Evolutionary conservation across 2,888 invertebrate genomes (phyloP).

Genomic region (Altica lythri): DNA sequence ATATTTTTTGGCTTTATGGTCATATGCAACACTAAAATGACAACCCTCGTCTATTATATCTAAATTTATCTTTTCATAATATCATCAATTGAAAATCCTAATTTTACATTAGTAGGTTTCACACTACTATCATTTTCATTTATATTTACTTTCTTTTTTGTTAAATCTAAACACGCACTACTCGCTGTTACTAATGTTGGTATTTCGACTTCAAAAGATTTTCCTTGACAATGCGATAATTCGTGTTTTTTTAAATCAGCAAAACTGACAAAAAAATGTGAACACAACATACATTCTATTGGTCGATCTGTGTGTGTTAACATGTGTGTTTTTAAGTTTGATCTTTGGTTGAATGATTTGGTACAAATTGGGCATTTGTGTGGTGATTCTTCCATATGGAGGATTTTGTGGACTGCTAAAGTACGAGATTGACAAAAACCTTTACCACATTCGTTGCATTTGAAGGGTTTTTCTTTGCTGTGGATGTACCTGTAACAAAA

Average conservation of each 20-base stretch:
- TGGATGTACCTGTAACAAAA: constrained; percentile 85
- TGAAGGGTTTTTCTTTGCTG: constrained; percentile 98
- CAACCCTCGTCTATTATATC: too few relatives aligned
- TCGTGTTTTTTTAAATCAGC: constrained; percentile 53
- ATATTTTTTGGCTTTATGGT: too few relatives aligned
- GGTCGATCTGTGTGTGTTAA: constrained; percentile 80
- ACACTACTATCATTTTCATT: constrained; percentile 17
- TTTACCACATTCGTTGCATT: constrained; percentile 95
- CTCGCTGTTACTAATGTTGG: constrained; percentile 33
- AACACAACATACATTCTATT: constrained; percentile 51
- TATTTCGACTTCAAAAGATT: constrained; percentile 25
- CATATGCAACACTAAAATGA: too few relatives aligned
- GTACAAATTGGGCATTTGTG: constrained; percentile 91
- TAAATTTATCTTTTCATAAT: constrained; percentile 80
- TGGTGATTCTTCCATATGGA: constrained; percentile 91
- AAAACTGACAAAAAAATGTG: constrained; percentile 50
- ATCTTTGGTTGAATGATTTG: constrained; percentile 89
- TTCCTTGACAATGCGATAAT: constrained; percentile 40
- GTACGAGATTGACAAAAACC: constrained; percentile 98
- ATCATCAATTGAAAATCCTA: constrained; percentile 86
- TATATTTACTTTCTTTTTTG: constrained; percentile 36
- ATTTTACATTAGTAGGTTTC: constrained; percentile 58
- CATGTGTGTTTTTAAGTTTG: constrained; percentile 88
- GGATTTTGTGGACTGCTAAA: constrained; percentile 91
- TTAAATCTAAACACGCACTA: constrained; percentile 52